These are phyloP conservation scores for Cartodere bifasciata DNA, from an alignment of 2,888 invertebrate species.

Conservation along the genomic window DNA sequence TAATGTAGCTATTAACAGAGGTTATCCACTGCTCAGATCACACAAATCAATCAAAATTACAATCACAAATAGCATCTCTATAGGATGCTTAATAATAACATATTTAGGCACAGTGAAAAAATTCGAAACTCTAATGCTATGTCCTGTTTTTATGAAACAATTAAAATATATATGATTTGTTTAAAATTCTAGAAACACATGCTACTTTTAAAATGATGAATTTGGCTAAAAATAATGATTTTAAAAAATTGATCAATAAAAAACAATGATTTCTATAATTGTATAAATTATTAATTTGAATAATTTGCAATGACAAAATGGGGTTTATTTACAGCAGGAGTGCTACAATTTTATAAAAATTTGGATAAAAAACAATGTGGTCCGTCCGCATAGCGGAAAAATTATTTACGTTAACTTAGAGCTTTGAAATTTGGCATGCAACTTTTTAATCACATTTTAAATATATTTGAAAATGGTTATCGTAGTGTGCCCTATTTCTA, in stretches of 20 bases:
- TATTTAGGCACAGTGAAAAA: slow-evolving; percentile 34
- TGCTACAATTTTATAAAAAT: background rate
- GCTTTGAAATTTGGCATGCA: no score
- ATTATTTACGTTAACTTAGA: no score
- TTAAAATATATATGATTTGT: background rate
- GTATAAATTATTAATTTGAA: background rate
- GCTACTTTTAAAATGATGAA: background rate
- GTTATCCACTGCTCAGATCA: slow-evolving; percentile 34
- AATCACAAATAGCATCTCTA: slow-evolving; percentile 18
- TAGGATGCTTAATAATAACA: slow-evolving; percentile 21
- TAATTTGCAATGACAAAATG: background rate
- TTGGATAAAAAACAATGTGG: no score
- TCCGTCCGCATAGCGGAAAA: no score
- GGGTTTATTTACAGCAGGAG: background rate
- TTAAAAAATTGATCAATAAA: slow-evolving; percentile 1
- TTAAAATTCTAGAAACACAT: slow-evolving; percentile 1
- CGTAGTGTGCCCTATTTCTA: no score
- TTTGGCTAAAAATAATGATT: background rate
- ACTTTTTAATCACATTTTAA: no score
- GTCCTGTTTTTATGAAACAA: slow-evolving; percentile 19
- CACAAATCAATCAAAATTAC: slow-evolving; percentile 21
- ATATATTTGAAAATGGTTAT: no score
- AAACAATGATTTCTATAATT: slow-evolving; percentile 1
- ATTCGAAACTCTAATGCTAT: slow-evolving; percentile 25
- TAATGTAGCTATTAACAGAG: slow-evolving; percentile 34